Base-by-base conservation (phyloP, 2,888 invertebrate species). In the Drosophila meridiana region DNA sequence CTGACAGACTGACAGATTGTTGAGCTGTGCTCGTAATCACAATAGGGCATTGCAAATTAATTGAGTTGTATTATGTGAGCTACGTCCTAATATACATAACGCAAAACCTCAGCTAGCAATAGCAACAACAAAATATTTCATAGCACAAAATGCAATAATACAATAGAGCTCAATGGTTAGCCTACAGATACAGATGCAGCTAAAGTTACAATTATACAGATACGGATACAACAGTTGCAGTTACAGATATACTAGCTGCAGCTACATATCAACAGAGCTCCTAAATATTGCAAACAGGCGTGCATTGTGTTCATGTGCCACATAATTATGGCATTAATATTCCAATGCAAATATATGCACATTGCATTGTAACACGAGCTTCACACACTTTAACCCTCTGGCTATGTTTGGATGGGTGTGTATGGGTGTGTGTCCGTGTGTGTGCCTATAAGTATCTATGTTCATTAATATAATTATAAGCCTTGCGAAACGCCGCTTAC, bases 291-390 rank as follows among this genome's bases (percentile, higher is more conserved):
- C 69, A 82, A 76, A 71, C 75, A 81, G 82, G 73, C 69, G 48
- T 32, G 77, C 76, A 78, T 83, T 83, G 81, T 80, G 79, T 84
- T 72, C 83, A 71, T 83, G 84, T 86, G 84, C 80, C 83, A 84
- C 80, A 85, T 85, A 85, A 85, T 85, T 85, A 87, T 85, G 81
- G 84, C 85, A 85, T 85, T 87, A 87, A 85, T 85, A 83, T 87
- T 81, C 73, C 81, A 65, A 87, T 78, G 87, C 85, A 85, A 85
- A 85, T 87, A 81, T 83, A 83, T 87, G 80, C 69, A 58, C 61
- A 68, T 56, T 73, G 83, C 82, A 79, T 83, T 81, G 79, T 83
- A 69, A 26, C 43, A 59, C 56, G 8, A 56, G 56, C 9, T 32
- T 3, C 42, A 3, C 30, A 9, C 38, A 8, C 2, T 13, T n/a